Evolutionary conservation across 2,797 vertebrate genomes (phyloP), one percentile per base, ranked within the genome.

Genomic region (Squalus acanthias): DNA sequence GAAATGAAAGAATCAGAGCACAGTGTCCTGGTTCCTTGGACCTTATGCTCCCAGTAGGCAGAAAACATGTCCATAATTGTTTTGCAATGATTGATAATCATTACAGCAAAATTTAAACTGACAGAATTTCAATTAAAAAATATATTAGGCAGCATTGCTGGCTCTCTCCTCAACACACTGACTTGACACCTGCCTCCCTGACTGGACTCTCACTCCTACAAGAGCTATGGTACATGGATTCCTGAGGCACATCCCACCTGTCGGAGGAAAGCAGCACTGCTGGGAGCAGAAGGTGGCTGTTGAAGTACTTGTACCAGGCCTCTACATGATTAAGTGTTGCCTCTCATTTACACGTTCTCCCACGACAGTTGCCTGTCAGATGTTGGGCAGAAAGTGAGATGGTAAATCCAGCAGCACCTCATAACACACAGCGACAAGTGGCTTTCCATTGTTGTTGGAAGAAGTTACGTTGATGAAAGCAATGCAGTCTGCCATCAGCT

Each of bases 401-500:
- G 87, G 87, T 89, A 89, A 89, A 33, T 89, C 87, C 87, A 89
- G 87, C 50, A 89, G 53, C 53, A 60, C 87, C 53, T 89, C 50
- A 33, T 89, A 89, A 89, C 24, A 89, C 12, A 10, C 50, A 29
- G 3, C 1, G 10, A 89, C 60, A 60, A 89, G 50, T 60, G 53
- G 10, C 53, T 89, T 89, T 89, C 87, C 50, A 89, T 89, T 60
- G 57, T 85, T 60, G 53, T 33, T 60, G 50, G 87, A 89, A 60
- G 0, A 22, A 24, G 82, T 85, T 85, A 85, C 6, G 50, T 4
- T 15, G 26, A 60, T 89, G 87, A 89, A 89, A 89, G 72, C 6
- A 57, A 60, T 33, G 50, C 53, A 89, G 26, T 60, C 29, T 33
- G 53, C 50, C 12, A 57, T 57, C 26, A 60, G 24, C 53, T 89